phyloP scores from a whole-genome alignment of 2,797 vertebrate genomes.

The Microtus obscurus region DNA sequence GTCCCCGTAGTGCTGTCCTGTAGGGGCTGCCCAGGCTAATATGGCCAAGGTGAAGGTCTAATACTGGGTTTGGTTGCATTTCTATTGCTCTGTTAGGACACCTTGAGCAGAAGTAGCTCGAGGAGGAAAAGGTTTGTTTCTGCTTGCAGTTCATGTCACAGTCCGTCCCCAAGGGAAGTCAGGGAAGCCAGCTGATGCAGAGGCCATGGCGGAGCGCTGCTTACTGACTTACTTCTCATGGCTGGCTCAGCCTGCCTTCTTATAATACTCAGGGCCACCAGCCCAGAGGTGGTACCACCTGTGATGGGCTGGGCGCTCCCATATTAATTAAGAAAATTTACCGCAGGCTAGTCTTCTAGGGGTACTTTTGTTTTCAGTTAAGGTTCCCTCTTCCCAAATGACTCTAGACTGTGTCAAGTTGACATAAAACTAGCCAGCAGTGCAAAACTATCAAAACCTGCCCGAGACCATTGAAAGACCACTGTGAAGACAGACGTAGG shows the following conservation, averaged over 20 bases:
- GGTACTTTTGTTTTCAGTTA: neutral
- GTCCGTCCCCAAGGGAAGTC: neutral
- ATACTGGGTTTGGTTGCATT: neutral
- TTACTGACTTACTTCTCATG: neutral
- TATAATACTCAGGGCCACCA: neutral
- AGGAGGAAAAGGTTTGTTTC: neutral
- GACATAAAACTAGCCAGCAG: neutral
- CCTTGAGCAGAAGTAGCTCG: too few species aligned
- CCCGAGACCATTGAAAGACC: neutral
- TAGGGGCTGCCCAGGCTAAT: neutral
- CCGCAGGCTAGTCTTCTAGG: neutral
- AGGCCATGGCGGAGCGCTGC: neutral
- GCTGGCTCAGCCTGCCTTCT: neutral
- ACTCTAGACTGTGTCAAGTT: neutral
- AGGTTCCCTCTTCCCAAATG: neutral
- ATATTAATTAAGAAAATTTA: neutral
- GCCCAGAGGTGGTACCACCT: neutral
- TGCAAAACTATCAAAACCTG: neutral
- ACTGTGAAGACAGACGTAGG: neutral
- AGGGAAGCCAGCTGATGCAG: neutral
- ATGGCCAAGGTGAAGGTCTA: neutral
- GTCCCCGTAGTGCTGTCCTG: neutral
- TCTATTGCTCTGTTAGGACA: neutral
- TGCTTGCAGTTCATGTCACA: neutral
- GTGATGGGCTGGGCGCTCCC: neutral